Evolutionary conservation across 2,797 vertebrate genomes (phyloP), one percentile per base, ranked within the genome.

Genomic region (Neosalanx taihuensis): DNA sequence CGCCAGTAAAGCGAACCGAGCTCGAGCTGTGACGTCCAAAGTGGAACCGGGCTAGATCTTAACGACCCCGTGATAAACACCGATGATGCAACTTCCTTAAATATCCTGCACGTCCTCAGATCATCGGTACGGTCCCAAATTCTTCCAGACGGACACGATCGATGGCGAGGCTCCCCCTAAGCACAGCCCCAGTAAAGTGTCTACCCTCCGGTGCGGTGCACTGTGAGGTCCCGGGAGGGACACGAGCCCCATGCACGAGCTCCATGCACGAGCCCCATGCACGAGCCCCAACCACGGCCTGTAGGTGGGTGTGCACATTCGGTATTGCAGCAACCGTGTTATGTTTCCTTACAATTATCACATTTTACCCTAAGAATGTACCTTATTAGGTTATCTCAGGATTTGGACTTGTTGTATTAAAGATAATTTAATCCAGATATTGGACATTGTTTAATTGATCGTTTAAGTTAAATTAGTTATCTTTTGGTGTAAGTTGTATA

Each of bases 31-130:
- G 46, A 37, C 23, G 15, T 46, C 41, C 10, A 46, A 46, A 46
- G 41, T 46, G 41, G 13, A 1, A 46, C 41, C 23, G 23, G 1
- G 23, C 23, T 26, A 26, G 23, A 26, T 26, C 23, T 46, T 46
- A 46, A 23, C 37, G 13, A 65, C 46, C 13, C 37, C 17, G 64
- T 49, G 6, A 66, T 26, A 29, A 29, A 46, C 37, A 12, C 18
- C 23, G 63, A 4, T 20, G 35, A 64, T 12, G n/a, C 37, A 33
- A 33, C 31, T 64, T 41, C 33, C 37, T 35, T 66, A 23, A 49
- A 66, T 49, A 66, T 51, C 20, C 63, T 35, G n/a, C 63, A 65
- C 26, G 46, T 65, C 63, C 35, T 49, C 63, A 58, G 9, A 58
- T 58, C 56, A n/a, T 20, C 18, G 56, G 18, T 23, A 46, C 35